Conservation (phyloP, 1,140 invertebrate species). For the Apis mellifera region Amel_HAv3.1 CM009943.2:7748501-7749000, state of each 20-base stretch:
- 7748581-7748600: conserved; percentile 74
- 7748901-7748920: too few relatives aligned
- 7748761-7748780: neutral
- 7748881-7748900: too few relatives aligned
- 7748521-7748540: conserved; percentile 70
- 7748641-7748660: conserved; percentile 18
- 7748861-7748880: too few relatives aligned
- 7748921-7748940: too few relatives aligned
- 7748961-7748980: too few relatives aligned
- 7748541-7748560: conserved; percentile 69
- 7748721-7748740: neutral
- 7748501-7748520: conserved; percentile 70
- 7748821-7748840: too few relatives aligned
- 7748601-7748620: conserved; percentile 74
- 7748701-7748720: conserved; percentile 15
- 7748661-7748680: conserved; percentile 24
- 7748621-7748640: conserved; percentile 53
- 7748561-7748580: conserved; percentile 53
- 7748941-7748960: fast-evolving
- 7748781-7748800: neutral
- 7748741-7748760: neutral
- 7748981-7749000: too few relatives aligned
- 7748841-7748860: too few relatives aligned
- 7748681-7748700: neutral
- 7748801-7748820: too few relatives aligned